Conservation (phyloP, 2,797 vertebrate genomes). For the Chaunax sp. region DNA sequence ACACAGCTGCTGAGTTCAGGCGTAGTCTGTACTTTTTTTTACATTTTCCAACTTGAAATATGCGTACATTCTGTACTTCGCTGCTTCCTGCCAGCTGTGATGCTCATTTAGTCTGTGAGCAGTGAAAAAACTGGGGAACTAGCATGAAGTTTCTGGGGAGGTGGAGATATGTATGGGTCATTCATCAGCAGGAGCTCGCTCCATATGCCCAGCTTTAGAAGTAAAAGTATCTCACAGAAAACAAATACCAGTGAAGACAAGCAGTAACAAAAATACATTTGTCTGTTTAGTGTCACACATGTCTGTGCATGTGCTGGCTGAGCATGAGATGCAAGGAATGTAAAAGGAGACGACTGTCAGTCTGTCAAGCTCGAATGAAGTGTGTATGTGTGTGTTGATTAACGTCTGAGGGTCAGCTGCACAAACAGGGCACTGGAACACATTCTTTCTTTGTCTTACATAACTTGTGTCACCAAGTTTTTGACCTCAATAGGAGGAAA, state of each 20-base stretch:
- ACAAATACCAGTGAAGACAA: constrained; percentile 16
- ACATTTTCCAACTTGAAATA: constrained; percentile 41
- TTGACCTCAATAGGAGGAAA: constrained; percentile 17
- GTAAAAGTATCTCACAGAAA: constrained; percentile 24
- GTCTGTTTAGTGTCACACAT: constrained; percentile 14
- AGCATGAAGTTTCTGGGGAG: constrained; percentile 5
- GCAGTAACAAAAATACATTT: constrained; percentile 14
- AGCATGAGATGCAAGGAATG: constrained; percentile 28
- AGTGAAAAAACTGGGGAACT: constrained; percentile 9
- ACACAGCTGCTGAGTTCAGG: constrained; percentile 55
- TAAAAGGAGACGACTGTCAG: constrained; percentile 5
- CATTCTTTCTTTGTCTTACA: constrained; percentile 10
- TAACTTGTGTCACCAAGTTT: constrained; percentile 21
- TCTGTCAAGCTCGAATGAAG: background rate
- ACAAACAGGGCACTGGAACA: constrained; percentile 32
- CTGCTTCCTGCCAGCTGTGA: constrained; percentile 64
- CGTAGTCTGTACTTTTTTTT: constrained; percentile 30
- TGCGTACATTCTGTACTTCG: constrained; percentile 70
- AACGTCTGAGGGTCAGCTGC: constrained; percentile 38
- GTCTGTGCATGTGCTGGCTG: constrained; percentile 30
- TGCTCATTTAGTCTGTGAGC: constrained; percentile 24
- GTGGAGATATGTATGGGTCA: background rate
- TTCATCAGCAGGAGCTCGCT: constrained; percentile 15
- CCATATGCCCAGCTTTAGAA: background rate
- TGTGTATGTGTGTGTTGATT: constrained; percentile 1